Evolutionary conservation across 2,888 invertebrate species (phyloP).

Genomic region (Apotomis betuletana): DNA sequence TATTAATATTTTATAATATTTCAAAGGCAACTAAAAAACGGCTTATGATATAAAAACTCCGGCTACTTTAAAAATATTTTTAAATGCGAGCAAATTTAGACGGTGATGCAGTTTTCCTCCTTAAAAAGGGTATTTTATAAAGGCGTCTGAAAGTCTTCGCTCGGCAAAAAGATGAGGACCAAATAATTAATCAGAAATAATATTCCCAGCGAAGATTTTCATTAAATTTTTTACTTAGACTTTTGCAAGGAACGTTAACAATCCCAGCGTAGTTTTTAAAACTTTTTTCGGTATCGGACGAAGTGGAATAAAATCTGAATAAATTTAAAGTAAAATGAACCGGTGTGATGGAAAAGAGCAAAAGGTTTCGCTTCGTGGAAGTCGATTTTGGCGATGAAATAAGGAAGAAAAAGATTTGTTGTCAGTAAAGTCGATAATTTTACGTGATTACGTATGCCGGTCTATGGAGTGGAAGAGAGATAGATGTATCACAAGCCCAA

Average conservation of each 20-base stretch:
- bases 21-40: not conserved
- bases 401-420: too few relatives aligned
- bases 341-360: not conserved
- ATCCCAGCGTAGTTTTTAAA: constrained; percentile 7
- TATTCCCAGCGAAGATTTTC: constrained; percentile 2
- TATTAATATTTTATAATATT: too few relatives aligned
- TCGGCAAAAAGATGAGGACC: constrained; percentile 5
- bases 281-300: constrained; percentile 6
- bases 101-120: not conserved
- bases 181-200: constrained; percentile 29
- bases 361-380: not conserved
- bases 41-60: not conserved
- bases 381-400: not conserved
- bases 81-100: not conserved
- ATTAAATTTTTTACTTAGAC: not conserved
- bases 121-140: constrained; percentile 3
- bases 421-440: too few relatives aligned
- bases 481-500: too few relatives aligned
- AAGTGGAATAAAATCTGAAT: constrained; percentile 25
- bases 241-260: constrained; percentile 21
- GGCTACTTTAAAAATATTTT: constrained; percentile 5
- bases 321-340: constrained; percentile 19
- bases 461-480: too few relatives aligned
- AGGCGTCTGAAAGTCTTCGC: constrained; percentile 2
- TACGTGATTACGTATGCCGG: too few relatives aligned